Evolutionary conservation across 2,888 invertebrate species (phyloP).

Genomic region (Ptychoptera contaminata): DNA sequence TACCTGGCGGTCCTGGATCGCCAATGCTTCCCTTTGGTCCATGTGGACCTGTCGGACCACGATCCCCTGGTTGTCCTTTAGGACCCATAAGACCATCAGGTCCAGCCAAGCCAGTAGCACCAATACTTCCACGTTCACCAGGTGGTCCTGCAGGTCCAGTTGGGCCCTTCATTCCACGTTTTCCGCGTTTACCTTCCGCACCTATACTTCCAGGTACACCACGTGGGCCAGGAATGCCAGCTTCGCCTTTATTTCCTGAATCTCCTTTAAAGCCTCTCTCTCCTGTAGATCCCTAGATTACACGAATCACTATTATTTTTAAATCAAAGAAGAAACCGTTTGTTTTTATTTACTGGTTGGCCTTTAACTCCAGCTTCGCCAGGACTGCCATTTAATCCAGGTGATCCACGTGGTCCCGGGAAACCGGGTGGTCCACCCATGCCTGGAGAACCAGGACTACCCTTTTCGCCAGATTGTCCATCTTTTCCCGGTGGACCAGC

Average conservation of each 20-base stretch:
- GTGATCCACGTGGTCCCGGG: constrained; percentile 62
- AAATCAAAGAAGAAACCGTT: neutral
- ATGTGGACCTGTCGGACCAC: constrained; percentile 47
- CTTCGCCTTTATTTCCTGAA: constrained; percentile 57
- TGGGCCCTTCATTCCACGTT: constrained; percentile 61
- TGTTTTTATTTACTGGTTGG: constrained; percentile 39
- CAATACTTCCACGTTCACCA: constrained; percentile 46
- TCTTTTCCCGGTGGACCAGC: constrained; percentile 64
- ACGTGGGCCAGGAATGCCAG: constrained; percentile 53
- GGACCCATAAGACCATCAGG: constrained; percentile 55
- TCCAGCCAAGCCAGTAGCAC: constrained; percentile 50
- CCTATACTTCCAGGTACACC: constrained; percentile 61
- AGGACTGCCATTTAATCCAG: constrained; percentile 56
- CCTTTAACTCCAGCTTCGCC: constrained; percentile 64
- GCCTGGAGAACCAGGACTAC: constrained; percentile 56
- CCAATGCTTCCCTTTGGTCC: constrained; percentile 47
- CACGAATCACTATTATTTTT: neutral
- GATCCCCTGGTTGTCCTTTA: constrained; percentile 60
- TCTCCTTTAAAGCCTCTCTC: constrained; percentile 72
- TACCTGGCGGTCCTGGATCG: constrained; percentile 41
- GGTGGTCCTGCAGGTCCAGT: constrained; percentile 52
- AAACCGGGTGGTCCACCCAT: constrained; percentile 63
- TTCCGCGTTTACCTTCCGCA: constrained; percentile 64
- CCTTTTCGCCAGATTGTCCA: constrained; percentile 68
- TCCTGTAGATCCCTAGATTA: constrained; percentile 50